These are phyloP conservation scores for Psittacula echo DNA, from an alignment of 2,797 vertebrate species.

Conservation along the genomic window DNA sequence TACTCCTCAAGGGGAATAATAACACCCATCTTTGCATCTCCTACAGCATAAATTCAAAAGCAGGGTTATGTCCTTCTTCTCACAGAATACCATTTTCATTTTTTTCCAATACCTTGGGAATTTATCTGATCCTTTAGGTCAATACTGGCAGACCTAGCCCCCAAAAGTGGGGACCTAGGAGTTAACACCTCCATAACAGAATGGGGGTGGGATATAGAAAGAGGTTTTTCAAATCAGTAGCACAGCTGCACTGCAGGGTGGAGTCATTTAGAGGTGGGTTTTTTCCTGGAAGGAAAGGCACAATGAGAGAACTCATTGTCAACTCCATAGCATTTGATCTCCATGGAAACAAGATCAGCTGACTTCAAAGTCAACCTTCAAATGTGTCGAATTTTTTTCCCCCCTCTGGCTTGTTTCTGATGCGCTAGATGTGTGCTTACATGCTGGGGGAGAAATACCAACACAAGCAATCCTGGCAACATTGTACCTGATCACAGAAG, in stretches of 20 bases:
- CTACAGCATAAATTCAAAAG: neutral
- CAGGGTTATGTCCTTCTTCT: neutral
- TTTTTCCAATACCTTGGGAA: neutral
- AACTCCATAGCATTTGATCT: slow-evolving; percentile 42
- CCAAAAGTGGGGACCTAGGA: neutral
- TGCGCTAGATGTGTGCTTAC: slow-evolving; percentile 1
- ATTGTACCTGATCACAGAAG: slow-evolving; percentile 7
- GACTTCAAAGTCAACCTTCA: slow-evolving; percentile 66
- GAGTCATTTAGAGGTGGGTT: neutral
- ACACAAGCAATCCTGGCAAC: neutral
- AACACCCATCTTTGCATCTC: neutral
- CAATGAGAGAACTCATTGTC: neutral
- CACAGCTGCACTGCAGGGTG: neutral
- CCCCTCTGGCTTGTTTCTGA: neutral
- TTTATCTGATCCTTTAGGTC: neutral
- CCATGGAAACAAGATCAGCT: slow-evolving; percentile 62
- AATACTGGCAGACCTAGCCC: neutral
- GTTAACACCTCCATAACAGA: neutral
- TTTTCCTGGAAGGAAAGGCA: neutral
- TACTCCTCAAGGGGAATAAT: neutral
- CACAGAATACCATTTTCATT: neutral
- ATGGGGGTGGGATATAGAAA: neutral
- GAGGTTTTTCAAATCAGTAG: neutral
- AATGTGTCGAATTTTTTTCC: neutral
- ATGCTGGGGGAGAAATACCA: neutral